phyloP scores from a whole-genome alignment of 2,888 invertebrate species.

The Melolontha melolontha region DNA sequence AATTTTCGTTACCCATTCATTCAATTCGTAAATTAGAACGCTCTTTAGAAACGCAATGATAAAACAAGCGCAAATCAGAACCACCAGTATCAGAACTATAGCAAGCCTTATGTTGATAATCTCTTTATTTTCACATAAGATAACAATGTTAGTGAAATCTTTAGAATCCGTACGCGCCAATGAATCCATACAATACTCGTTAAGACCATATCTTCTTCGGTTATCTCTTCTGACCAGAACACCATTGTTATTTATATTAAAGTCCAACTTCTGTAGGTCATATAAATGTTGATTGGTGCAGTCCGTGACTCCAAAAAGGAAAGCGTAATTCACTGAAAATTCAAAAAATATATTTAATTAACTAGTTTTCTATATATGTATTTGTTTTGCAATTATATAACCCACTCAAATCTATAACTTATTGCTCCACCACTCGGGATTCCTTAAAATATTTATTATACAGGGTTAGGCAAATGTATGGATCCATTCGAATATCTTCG shows the following conservation, averaged over 20 bases:
- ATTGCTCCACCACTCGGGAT: no score
- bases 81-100: background rate
- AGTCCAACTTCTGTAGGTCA: background rate
- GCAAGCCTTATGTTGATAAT: background rate
- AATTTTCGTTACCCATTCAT: slow-evolving; percentile 1
- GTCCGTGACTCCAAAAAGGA: slow-evolving; percentile 2
- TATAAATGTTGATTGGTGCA: slow-evolving; percentile 15
- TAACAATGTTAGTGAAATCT: slow-evolving; percentile 9
- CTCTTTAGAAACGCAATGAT: slow-evolving; percentile 19
- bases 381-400: background rate
- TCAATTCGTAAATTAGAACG: slow-evolving; percentile 19
- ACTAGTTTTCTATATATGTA: background rate
- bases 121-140: slow-evolving; percentile 15
- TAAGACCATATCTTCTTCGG: background rate
- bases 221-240: slow-evolving; percentile 1
- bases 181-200: slow-evolving; percentile 27
- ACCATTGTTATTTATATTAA: slow-evolving; percentile 2
- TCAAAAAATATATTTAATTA: background rate
- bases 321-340: slow-evolving; percentile 12
- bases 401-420: background rate
- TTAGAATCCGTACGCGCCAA: slow-evolving; percentile 4
- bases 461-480: no score
- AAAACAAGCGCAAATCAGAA: slow-evolving; percentile 24
- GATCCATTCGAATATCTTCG: no score
- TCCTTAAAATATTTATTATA: no score